Evolutionary conservation across 2,797 vertebrate species (phyloP), one percentile per base, ranked within the genome.

Genomic region (Luscinia megarhynchos): DNA sequence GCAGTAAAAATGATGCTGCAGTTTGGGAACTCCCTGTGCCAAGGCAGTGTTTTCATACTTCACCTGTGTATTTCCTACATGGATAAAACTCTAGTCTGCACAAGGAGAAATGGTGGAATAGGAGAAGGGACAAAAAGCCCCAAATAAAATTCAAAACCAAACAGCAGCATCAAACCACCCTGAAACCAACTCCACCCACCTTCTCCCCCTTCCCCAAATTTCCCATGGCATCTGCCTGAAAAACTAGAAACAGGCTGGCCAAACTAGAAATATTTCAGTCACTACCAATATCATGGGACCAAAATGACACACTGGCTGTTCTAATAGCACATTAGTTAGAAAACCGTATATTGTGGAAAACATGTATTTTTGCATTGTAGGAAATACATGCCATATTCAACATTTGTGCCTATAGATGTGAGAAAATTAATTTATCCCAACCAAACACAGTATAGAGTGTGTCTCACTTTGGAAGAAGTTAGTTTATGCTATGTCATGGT

Each of bases 151-250:
- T 27, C 18, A 41, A 66, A 66, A 16, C 15, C n/a, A 77, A 62
- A 11, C 15, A 55, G 12, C 13, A 24, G 5, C 2, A 48, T 12
- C 26, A 62, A 68, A 5, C 4, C 19, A 30, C 6, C 2, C 16
- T 3, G 15, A 63, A 38, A 51, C 12, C 5, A 78, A 6, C 4
- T 53, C 7, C 9, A 26, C 1, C 4, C n/a, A 29, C 6, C 15
- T n/a, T 5, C 2, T 15, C 4, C 11, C 3, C 2, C 5, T 3
- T 3, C 5, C 7, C 3, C 8, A 64, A 4, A 43, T 54, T 29
- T 62, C 8, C 29, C 15, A 50, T 10, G 10, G 4, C 2, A 24
- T 69, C 23, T 76, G 5, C 3, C 12, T 68, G 62, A 27, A 79
- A 81, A 36, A 23, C 32, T 87, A 75, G 43, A 66, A 84, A 50